Evolutionary conservation across 2,113 vertebrate genomes (phyloP), one percentile per base, ranked within the genome.

Genomic region (Arvicanthis niloticus): DNA sequence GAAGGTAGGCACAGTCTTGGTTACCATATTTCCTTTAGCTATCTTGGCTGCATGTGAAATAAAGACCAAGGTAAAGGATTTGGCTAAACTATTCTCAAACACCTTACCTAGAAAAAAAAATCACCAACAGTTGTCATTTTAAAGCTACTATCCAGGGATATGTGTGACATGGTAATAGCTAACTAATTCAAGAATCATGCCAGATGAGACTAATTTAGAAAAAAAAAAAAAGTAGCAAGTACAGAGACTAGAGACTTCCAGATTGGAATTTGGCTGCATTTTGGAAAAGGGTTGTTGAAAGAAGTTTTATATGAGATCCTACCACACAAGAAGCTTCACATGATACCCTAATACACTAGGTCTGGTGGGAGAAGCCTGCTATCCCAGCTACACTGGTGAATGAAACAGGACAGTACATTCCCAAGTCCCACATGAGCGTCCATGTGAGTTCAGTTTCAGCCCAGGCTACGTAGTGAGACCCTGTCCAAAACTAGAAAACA

Each of bases 101-200:
- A 84, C 80, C 26, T 45, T 37, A 56, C 24, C 16, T 3, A 29
- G 34, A 53, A 82, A 82, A 82, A 82, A 29, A 22, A 62, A 62
- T 62, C 42, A 16, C 19, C 7, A 56, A 78, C 9, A 0, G 11
- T 62, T 65, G 4, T 37, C 40, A 22, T 80, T 85, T 80, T 26
- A 76, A 92, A 76, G 60, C 7, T 56, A 88, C 29, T 42, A 40
- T 2, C 7, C 1, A 12, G 60, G 11, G 0, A 1, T 95, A 60
- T 81, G 89, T 89, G 56, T 95, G 95, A 95, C 1, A 0, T 22
- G 58, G 81, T 60, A 68, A 29, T 48, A 87, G 65, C 76, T 95
- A 80, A 90, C 93, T 65, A 37, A 75, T 84, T 65, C 11, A 77
- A 15, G 24, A 7, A 5, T 40, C 29, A 42, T 45, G 37, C 40